Base-by-base conservation (phyloP, 2,888 invertebrate genomes). In the Halictus quadricinctus region DNA sequence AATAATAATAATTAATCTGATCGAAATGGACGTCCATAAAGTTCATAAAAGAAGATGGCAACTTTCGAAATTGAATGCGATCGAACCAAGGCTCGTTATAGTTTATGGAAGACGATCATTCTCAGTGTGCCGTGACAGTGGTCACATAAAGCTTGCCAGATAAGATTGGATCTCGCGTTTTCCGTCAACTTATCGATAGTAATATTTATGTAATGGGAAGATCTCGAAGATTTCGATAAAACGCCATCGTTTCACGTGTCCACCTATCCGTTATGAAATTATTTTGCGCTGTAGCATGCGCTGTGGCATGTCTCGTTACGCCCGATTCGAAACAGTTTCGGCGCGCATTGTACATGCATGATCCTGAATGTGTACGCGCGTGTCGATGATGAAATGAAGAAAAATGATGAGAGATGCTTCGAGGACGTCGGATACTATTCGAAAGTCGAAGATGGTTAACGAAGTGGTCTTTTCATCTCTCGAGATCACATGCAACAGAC, bases 141-240 rank as follows among this genome's bases (percentile, higher is more conserved):
- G 29, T 77, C 77, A 15, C 41, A 54, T 18, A 10, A 29, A 25
- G 18, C 2, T 41, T 43, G 18, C 18, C 54, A 36, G 80, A 76
- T 80, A 80, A 80, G 80, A 80, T 76, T 76, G 58, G 58, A 76
- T 80, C 77, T 80, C 25, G 18, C 21, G 21, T n/a, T 46, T 60
- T 58, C 12, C 12, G 43, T 15, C 75, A 48, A 76, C 41, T 76
- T 29, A 69, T 81, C 41, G 69, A 50, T 70, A 70, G 50, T 74
- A 82, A 83, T 60, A 75, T 70, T 60, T 70, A 60, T 74, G 60
- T 70, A 82, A 82, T n/a, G 58, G 43, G 58, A 29, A 18, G 41
- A 58, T 69, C 12, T 10, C 2, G 15, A 21, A 41, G 69, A 43
- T n/a, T 29, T 50, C 13, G 54, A 66, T 54, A 46, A 64, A 46